Conservation (phyloP, 1,140 invertebrate species). For the Rhynchophorus ferrugineus region DNA sequence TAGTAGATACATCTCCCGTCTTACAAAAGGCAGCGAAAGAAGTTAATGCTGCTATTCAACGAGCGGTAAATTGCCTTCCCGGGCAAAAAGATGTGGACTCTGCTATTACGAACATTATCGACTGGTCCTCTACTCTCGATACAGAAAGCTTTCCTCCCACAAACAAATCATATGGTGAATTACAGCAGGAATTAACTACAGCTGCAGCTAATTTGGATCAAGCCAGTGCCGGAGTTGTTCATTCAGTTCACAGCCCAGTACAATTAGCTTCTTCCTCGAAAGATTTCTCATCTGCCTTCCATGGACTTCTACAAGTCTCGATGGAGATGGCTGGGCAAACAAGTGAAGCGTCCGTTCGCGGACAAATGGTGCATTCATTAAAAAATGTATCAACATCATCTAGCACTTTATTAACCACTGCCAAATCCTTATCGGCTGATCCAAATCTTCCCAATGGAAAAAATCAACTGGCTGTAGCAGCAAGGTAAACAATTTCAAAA, state of each 20-base stretch:
- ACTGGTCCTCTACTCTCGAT: slow-evolving; percentile 64
- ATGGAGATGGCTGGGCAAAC: slow-evolving; percentile 79
- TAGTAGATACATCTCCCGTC: slow-evolving; percentile 50
- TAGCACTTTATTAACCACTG: slow-evolving; percentile 76
- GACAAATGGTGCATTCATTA: slow-evolving; percentile 75
- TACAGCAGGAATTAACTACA: slow-evolving; percentile 76
- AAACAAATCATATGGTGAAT: slow-evolving; percentile 67
- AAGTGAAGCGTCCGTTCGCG: slow-evolving; percentile 59
- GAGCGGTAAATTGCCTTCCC: slow-evolving; percentile 73
- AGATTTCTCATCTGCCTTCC: slow-evolving; percentile 72
- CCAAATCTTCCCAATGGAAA: slow-evolving; percentile 83
- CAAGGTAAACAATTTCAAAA: no score
- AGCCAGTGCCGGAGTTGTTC: slow-evolving; percentile 71
- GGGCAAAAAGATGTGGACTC: slow-evolving; percentile 85
- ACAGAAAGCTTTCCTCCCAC: slow-evolving; percentile 64
- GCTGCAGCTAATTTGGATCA: slow-evolving; percentile 77
- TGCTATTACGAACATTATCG: slow-evolving; percentile 73
- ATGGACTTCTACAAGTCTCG: slow-evolving; percentile 64
- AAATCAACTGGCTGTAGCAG: slow-evolving; percentile 79
- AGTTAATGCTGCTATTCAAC: slow-evolving; percentile 49
- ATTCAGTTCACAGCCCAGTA: slow-evolving; percentile 54
- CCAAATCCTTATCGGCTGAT: slow-evolving; percentile 84
- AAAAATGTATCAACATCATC: slow-evolving; percentile 83
- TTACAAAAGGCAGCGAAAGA: slow-evolving; percentile 53
- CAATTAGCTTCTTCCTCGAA: slow-evolving; percentile 66